phyloP scores from a whole-genome alignment of 2,797 vertebrate species.

The Stomatorhinus walkeri region DNA sequence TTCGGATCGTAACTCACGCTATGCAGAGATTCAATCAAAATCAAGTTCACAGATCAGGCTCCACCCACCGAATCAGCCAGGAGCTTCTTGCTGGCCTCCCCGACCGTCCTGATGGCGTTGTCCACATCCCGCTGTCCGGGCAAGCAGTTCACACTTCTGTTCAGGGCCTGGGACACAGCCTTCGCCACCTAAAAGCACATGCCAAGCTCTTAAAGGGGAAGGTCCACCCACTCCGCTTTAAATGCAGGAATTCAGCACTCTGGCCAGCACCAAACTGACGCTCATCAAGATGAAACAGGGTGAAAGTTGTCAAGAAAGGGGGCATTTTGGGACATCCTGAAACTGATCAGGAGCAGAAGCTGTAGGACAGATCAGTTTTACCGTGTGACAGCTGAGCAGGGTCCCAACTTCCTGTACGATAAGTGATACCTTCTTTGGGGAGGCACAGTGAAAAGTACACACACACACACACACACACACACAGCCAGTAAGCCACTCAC shows the following conservation, averaged over 20 bases:
- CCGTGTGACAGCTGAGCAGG: neutral
- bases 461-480: neutral
- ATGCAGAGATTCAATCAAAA: neutral
- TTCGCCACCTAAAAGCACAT: constrained; percentile 77
- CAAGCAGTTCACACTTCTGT: constrained; percentile 86
- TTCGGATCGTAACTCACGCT: neutral
- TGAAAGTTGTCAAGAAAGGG: neutral
- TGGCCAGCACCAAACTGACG: neutral
- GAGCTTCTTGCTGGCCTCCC: constrained; percentile 89
- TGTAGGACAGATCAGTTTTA: neutral
- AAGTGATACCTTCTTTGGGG: neutral
- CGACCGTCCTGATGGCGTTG: constrained; percentile 83
- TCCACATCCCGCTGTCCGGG: constrained; percentile 93
- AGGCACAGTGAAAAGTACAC: neutral
- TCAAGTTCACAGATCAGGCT: neutral
- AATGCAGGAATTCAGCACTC: neutral
- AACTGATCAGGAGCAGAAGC: neutral
- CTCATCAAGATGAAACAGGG: neutral
- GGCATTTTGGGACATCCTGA: neutral
- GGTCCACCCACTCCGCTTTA: neutral
- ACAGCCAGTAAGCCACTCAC: neutral
- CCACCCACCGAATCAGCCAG: constrained; percentile 73
- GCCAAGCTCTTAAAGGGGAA: constrained; percentile 31
- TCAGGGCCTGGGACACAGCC: constrained; percentile 88
- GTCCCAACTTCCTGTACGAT: neutral